phyloP scores from a whole-genome alignment of 2,113 vertebrate genomes.

The Xenopus laevis region DNA sequence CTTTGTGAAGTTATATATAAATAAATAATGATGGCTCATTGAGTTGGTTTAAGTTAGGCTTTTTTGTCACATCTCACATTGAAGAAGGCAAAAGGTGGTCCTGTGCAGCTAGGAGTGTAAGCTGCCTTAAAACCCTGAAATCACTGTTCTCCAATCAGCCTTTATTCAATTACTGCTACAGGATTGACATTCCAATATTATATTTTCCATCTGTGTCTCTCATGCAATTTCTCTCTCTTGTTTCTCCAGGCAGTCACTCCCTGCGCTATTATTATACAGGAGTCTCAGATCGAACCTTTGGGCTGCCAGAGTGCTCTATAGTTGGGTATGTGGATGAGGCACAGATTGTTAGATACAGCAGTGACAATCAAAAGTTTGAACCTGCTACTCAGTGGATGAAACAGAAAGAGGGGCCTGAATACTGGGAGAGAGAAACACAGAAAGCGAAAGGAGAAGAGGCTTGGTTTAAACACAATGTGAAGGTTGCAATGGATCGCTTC shows the following conservation, averaged over 20 bases:
- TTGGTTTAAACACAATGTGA: constrained; percentile 62
- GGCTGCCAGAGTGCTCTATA: constrained; percentile 59
- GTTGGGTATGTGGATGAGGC: constrained; percentile 56
- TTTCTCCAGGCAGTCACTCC: constrained; percentile 48
- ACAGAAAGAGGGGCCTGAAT: background rate
- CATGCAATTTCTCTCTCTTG: background rate
- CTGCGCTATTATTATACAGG: constrained; percentile 64
- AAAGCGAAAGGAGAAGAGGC: constrained; percentile 56
- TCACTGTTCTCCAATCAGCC: too few species aligned
- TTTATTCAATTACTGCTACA: too few species aligned
- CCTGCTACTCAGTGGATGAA: constrained; percentile 56
- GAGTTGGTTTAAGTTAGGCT: too few species aligned
- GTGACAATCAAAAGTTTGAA: background rate
- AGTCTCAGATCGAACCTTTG: constrained; percentile 31
- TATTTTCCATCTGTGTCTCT: too few species aligned
- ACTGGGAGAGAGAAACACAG: constrained; percentile 57
- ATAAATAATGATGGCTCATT: too few species aligned
- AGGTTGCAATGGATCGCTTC: constrained; percentile 50
- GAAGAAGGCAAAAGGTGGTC: too few species aligned
- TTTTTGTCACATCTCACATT: too few species aligned
- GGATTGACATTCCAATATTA: too few species aligned
- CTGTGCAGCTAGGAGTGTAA: too few species aligned
- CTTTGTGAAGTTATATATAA: too few species aligned
- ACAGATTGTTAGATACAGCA: constrained; percentile 63
- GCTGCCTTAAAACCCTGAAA: too few species aligned